Evolutionary conservation across 1,140 invertebrate genomes (phyloP), one percentile per base, ranked within the genome.

Genomic region (Steinernema khuongi): DNA sequence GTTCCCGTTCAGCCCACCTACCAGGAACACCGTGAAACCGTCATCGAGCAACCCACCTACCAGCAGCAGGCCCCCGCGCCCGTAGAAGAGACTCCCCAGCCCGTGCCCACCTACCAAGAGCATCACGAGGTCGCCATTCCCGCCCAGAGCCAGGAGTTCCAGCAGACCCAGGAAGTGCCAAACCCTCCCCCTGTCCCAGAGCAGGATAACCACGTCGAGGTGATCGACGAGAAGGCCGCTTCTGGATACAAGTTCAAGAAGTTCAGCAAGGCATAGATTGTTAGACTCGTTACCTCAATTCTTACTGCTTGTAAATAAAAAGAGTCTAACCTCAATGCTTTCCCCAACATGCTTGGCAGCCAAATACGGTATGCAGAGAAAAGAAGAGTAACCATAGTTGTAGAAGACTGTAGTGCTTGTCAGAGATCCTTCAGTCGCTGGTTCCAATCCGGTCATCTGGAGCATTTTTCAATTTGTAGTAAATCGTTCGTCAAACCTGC

Each of bases 401-500:
- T 75, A 79, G 77, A 81, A 76, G 79, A 81, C 79, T 79, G 79
- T 79, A 81, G 78, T 60, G 50, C 22, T 41, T 14, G 14, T 14
- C 50, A 22, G 50, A 60, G 50, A 60, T 60, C 50, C 50, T 60
- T 60, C 14, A 22, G 50, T 60, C 50, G 22, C 50, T 60, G 50
- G 50, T 60, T 60, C 50, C 4, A 60, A 60, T 60, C 50, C 50
- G 50, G 50, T 22, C 26, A 22, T 14, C 26, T 60, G 50, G 50
- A 60, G 26, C 22, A 7, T 14, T 60, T 60, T 60, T 60, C 26
- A 4, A 4, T 60, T 26, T 60, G 7, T n/a, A n/a, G n/a, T n/a
- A n/a, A n/a, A n/a, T n/a, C n/a, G n/a, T n/a, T n/a, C n/a, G n/a
- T n/a, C n/a, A n/a, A n/a, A n/a, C n/a, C n/a, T n/a, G n/a, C n/a